Base-by-base conservation (phyloP, 1,140 invertebrate genomes). In the Amphibalanus amphitrite region DNA sequence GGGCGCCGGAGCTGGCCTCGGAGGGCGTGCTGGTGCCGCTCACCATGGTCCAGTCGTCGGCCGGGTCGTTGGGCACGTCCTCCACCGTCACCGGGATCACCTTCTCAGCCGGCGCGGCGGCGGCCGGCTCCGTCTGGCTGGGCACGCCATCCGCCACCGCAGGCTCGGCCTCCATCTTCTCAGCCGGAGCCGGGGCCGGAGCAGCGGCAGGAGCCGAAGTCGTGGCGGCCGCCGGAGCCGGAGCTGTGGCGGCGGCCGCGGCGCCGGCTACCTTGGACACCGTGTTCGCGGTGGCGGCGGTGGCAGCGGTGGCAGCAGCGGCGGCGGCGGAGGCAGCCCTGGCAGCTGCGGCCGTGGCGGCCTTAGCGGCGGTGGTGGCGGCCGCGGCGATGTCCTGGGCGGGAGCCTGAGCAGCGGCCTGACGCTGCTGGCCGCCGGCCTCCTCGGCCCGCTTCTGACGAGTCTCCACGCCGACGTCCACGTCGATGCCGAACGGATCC, bases 241-340 rank as follows among this genome's bases (percentile, higher is more conserved):
- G 47, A 79, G 95, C 92, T 28, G 84, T 13, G 87, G 86, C n/a
- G 77, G 73, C 26, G 67, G 73, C 78, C 47, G 29, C 15, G 64
- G 29, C 69, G 65, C 15, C 64, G 69, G 29, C 69, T 67, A 8
- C 38, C 13, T 25, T 33, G 28, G 33, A 70, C 29, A 69, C 71
- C 71, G 70, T 28, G 82, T 79, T 29, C 74, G 77, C 1, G 83
- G 81, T 4, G 90, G 81, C 71, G 89, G 88, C 10, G 93, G 79
- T 89, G 95, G 0, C 74, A 29, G 0, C 78, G 77, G 25, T 85
- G 79, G 75, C 93, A 95, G 3, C 80, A 83, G 80, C 95, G 91
- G 77, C 93, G 96, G 1, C 84, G 75, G 0, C 47, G 47, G 6
- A 17, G 10, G 47, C 47, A 20, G 47, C 33, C 33, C 33, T 4